Evolutionary conservation across 2,797 vertebrate genomes (phyloP).

Genomic region (Odontamblyopus rebecca): DNA sequence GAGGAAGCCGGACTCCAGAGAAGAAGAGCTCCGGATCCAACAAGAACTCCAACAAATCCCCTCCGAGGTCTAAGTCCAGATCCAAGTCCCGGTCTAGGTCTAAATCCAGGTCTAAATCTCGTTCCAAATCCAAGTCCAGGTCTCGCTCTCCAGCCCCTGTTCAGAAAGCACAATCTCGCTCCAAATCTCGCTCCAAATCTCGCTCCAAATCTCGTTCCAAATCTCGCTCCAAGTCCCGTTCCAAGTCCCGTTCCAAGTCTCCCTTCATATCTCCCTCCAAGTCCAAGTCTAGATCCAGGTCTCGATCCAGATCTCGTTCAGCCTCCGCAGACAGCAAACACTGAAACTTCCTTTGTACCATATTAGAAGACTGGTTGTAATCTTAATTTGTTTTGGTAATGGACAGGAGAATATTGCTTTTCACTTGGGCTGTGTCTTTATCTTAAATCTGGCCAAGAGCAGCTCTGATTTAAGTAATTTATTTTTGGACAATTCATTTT

Average conservation of each 20-base stretch:
- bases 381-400: conserved; percentile 29
- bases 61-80: conserved; percentile 67
- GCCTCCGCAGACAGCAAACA: conserved; percentile 65
- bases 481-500: conserved; percentile 3
- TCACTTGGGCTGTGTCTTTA: conserved; percentile 30
- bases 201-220: conserved; percentile 61
- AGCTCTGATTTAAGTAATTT: conserved; percentile 5
- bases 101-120: conserved; percentile 62
- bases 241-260: conserved; percentile 20
- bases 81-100: conserved; percentile 64
- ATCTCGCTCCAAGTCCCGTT: conserved; percentile 31
- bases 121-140: conserved; percentile 34
- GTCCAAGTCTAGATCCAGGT: background rate
- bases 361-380: conserved; percentile 38
- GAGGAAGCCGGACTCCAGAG: conserved; percentile 84
- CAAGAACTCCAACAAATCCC: conserved; percentile 64
- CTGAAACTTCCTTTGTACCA: conserved; percentile 31
- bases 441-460: conserved; percentile 27
- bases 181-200: conserved; percentile 73
- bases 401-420: conserved; percentile 33
- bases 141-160: background rate
- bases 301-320: conserved; percentile 51
- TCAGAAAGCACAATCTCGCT: conserved; percentile 51
- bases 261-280: conserved; percentile 26
- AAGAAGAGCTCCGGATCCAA: conserved; percentile 77